These are phyloP conservation scores for Apamea epomidion DNA, from an alignment of 2,888 invertebrate species.

Conservation along the genomic window DNA sequence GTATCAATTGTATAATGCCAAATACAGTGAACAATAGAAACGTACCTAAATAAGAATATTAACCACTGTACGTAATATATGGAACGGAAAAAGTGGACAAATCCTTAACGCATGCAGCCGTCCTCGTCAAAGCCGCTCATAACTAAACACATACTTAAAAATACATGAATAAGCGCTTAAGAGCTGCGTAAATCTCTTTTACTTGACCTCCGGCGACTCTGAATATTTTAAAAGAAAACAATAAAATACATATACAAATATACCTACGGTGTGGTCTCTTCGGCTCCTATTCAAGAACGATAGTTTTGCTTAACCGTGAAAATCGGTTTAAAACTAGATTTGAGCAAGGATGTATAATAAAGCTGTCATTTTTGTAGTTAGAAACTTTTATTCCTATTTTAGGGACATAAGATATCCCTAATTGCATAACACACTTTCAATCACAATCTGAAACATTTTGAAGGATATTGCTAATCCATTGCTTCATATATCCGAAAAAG, in stretches of 20 bases:
- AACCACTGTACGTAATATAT: background rate
- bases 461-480: too few relatives aligned
- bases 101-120: background rate
- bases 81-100: background rate
- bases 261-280: background rate
- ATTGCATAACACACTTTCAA: too few relatives aligned
- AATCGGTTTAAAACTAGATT: background rate
- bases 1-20: background rate
- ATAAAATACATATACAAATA: background rate
- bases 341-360: too few relatives aligned
- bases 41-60: background rate
- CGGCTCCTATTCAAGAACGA: background rate
- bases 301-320: background rate
- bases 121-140: background rate
- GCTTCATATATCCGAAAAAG: too few relatives aligned
- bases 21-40: background rate
- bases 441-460: too few relatives aligned
- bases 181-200: background rate
- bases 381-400: background rate
- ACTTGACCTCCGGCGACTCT: background rate
- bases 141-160: slow-evolving; percentile 15
- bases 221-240: background rate
- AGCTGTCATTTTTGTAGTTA: background rate
- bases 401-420: background rate
- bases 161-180: slow-evolving; percentile 14